Conservation (phyloP, 1,140 invertebrate genomes). For the Bradysia coprophila region DNA sequence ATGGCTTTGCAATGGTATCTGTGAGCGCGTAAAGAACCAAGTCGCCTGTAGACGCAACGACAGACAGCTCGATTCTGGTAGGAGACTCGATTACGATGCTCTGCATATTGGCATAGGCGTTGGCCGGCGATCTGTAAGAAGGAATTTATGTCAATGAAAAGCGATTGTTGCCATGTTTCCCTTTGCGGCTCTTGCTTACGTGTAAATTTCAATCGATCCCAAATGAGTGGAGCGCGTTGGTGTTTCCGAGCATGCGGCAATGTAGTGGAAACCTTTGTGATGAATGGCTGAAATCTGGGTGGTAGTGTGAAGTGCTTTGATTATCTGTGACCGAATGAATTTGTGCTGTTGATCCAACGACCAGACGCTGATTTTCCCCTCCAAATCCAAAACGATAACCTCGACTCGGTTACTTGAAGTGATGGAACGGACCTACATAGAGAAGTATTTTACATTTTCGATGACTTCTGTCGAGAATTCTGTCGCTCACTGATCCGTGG, state of each 20-base stretch:
- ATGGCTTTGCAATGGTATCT: neutral
- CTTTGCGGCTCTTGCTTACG: too few species aligned
- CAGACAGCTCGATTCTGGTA: neutral
- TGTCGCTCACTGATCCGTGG: too few species aligned
- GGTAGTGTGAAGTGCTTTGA: neutral
- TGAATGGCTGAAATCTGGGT: neutral
- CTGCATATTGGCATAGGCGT: neutral
- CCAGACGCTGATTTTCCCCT: neutral
- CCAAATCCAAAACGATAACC: neutral
- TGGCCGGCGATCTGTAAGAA: too few species aligned
- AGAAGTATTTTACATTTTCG: too few species aligned
- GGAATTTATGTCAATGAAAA: too few species aligned
- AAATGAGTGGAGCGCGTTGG: neutral
- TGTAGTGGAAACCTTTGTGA: neutral
- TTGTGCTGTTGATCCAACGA: neutral
- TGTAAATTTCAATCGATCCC: neutral
- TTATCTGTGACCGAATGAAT: neutral
- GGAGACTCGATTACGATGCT: neutral
- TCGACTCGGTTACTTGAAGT: too few species aligned
- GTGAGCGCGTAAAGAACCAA: slow-evolving; percentile 1
- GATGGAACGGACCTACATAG: too few species aligned
- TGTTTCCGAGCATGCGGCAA: neutral
- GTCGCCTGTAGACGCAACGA: neutral
- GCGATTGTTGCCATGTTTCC: too few species aligned
- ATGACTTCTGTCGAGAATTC: too few species aligned